These are phyloP conservation scores for Apantesis nais DNA, from an alignment of 2,888 invertebrate species.

Conservation along the genomic window DNA sequence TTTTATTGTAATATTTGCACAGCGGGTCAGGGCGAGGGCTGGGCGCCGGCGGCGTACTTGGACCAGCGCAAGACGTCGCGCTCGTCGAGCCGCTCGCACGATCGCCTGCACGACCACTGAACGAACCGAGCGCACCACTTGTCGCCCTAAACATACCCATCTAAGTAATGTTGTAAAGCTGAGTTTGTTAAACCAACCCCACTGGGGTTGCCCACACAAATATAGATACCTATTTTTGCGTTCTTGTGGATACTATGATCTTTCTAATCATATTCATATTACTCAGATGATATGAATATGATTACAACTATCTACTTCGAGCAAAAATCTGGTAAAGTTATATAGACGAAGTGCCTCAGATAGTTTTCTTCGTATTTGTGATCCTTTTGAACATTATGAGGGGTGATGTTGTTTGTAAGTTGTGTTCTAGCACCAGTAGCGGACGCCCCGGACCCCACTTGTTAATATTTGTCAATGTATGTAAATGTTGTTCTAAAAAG, in stretches of 20 bases:
- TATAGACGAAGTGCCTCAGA: conserved; percentile 45
- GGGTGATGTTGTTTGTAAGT: conserved; percentile 29
- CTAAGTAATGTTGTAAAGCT: conserved; percentile 18
- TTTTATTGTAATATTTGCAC: conserved; percentile 19
- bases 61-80: conserved; percentile 93
- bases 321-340: conserved; percentile 29
- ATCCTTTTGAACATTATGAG: conserved; percentile 30
- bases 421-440: conserved; percentile 48
- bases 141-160: conserved; percentile 10
- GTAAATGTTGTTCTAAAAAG: conserved; percentile 83
- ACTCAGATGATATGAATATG: conserved; percentile 26
- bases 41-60: conserved; percentile 97
- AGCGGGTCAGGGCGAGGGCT: conserved; percentile 92
- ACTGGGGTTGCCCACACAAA: neutral
- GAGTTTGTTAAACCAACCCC: conserved; percentile 9
- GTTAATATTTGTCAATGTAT: conserved; percentile 74
- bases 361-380: conserved; percentile 44
- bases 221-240: conserved; percentile 5
- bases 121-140: conserved; percentile 20
- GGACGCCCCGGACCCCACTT: conserved; percentile 58
- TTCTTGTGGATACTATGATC: neutral
- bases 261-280: conserved; percentile 4
- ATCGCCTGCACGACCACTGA: conserved; percentile 83
- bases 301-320: conserved; percentile 31
- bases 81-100: conserved; percentile 89